phyloP scores from a whole-genome alignment of 1,140 invertebrate genomes.

The Drosophila kanapiae region DNA sequence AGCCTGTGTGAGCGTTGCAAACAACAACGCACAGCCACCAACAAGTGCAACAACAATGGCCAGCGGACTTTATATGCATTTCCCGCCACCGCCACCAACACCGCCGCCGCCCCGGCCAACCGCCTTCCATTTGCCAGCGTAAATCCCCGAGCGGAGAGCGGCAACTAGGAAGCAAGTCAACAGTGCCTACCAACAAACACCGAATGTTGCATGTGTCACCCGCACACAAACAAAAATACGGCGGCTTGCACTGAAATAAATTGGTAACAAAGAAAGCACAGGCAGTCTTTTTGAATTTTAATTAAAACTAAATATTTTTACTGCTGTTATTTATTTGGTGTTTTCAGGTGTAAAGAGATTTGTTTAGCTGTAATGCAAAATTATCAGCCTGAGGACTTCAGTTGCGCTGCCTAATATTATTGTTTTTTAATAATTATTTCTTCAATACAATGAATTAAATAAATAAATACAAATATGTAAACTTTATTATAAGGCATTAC shows the following conservation, averaged over 20 bases:
- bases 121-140: conserved; percentile 56
- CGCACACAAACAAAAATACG: conserved; percentile 29
- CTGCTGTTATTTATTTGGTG: too few relatives aligned
- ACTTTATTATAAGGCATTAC: too few relatives aligned
- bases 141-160: conserved; percentile 65
- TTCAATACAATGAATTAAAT: too few relatives aligned
- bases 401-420: too few relatives aligned
- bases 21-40: conserved; percentile 29
- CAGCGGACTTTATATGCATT: conserved; percentile 70
- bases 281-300: too few relatives aligned
- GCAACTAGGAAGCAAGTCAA: conserved; percentile 71
- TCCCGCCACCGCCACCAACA: conserved; percentile 28
- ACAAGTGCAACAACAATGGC: conserved; percentile 53
- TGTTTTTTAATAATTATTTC: too few relatives aligned
- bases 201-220: conserved; percentile 68
- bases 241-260: conserved; percentile 12
- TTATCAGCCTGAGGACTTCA: too few relatives aligned
- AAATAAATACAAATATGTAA: too few relatives aligned
- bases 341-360: too few relatives aligned
- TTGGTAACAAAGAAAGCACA: too few relatives aligned
- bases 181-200: conserved; percentile 57
- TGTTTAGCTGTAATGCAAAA: too few relatives aligned
- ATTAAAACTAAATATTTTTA: too few relatives aligned
- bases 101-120: conserved; percentile 17
- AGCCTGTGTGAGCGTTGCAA: conserved; percentile 25